Conservation (phyloP, 2,113 vertebrate species). For the Coptodon rendalli region DNA sequence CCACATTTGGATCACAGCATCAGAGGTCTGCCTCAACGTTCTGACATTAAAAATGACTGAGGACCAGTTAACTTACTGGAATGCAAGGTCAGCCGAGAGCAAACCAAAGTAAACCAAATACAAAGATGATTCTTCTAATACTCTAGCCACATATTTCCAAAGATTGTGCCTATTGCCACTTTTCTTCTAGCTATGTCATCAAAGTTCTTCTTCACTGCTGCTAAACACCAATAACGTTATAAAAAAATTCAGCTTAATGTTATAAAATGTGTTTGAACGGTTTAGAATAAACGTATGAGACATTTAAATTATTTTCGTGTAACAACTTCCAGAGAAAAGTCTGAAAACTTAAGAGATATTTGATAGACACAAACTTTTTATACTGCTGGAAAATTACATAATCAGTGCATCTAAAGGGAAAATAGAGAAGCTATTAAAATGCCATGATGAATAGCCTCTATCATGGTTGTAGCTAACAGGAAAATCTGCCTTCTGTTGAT, state of each 20-base stretch:
- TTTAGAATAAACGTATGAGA: not conserved
- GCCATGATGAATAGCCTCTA: constrained; percentile 53
- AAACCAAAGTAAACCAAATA: not conserved
- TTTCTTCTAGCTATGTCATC: not conserved
- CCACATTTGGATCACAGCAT: constrained; percentile 26
- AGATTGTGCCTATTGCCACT: not conserved
- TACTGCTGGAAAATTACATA: constrained; percentile 26
- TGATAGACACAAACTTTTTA: not conserved
- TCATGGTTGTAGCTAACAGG: constrained; percentile 43
- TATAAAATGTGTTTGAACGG: not conserved
- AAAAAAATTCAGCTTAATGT: not conserved
- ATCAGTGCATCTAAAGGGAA: constrained; percentile 7
- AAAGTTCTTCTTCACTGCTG: not conserved
- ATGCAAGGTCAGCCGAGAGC: not conserved
- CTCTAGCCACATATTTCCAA: not conserved
- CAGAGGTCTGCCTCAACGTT: constrained; percentile 10
- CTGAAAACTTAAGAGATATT: not conserved
- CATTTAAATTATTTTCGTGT: not conserved
- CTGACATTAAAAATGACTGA: not conserved
- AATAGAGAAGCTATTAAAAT: constrained; percentile 48
- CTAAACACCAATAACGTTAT: not conserved
- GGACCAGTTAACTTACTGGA: not conserved
- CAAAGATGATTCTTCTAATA: not conserved
- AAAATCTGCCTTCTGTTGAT: constrained; percentile 55
- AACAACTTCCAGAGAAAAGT: not conserved